phyloP scores from a whole-genome alignment of 2,797 vertebrate genomes.

The Orestias chungarensis region DNA sequence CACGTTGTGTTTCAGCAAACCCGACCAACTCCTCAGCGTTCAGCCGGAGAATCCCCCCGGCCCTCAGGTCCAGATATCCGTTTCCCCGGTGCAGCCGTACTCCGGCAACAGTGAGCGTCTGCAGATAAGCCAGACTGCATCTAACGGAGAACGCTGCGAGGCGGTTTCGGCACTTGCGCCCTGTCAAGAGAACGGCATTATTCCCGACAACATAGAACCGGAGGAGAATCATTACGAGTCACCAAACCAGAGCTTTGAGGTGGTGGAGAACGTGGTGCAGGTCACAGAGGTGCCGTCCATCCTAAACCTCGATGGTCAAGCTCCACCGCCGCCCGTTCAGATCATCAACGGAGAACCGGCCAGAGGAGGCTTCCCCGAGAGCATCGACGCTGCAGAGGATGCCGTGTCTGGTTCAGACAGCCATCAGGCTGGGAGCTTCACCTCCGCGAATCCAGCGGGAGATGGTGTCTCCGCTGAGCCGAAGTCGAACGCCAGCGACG shows the following conservation, averaged over 20 bases:
- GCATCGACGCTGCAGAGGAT: conserved; percentile 2
- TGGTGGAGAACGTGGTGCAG: conserved; percentile 36
- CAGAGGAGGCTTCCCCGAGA: conserved; percentile 9
- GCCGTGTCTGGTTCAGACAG: neutral
- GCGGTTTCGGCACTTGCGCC: conserved; percentile 1
- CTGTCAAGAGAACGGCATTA: conserved; percentile 48
- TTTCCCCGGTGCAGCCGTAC: conserved; percentile 22
- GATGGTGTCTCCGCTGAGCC: neutral
- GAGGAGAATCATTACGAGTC: conserved; percentile 76
- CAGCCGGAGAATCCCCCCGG: neutral
- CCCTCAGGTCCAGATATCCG: neutral
- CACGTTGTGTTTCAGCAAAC: conserved; percentile 68
- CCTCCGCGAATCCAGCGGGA: conserved; percentile 13
- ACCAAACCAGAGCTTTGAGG: conserved; percentile 21
- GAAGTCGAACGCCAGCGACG: neutral
- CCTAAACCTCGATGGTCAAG: conserved; percentile 62
- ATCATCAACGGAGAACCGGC: conserved; percentile 43
- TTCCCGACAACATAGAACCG: conserved; percentile 45
- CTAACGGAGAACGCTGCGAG: neutral
- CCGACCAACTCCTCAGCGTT: conserved; percentile 53
- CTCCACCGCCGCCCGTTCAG: conserved; percentile 5
- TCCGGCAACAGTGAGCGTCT: conserved; percentile 57
- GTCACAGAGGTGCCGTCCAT: conserved; percentile 59
- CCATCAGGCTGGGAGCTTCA: conserved; percentile 5
- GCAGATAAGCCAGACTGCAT: conserved; percentile 52